Evolutionary conservation across 2,113 vertebrate genomes (phyloP), one percentile per base, ranked within the genome.

Genomic region (Malaclemys terrapin): DNA sequence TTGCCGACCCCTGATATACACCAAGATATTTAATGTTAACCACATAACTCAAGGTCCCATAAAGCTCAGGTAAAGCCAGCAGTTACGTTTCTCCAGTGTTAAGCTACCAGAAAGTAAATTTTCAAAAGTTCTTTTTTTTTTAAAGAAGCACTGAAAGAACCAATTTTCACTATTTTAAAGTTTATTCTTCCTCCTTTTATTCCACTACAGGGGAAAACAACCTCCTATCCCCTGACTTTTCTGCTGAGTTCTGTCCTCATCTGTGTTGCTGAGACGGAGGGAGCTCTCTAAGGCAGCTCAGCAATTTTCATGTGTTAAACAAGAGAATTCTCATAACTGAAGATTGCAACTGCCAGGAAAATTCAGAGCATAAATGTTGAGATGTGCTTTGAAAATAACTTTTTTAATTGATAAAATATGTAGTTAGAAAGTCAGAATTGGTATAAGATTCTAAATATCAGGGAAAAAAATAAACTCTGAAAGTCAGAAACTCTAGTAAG

Each of bases 251-350:
- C 53, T 83, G 1, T 82, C 79, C n/a, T 85, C 85, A 79, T 88
- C 53, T 81, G n/a, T 80, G 75, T 25, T 81, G 56, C 1, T 85
- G 52, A 69, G 50, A 65, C 38, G 49, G 79, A 93, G 88, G 88
- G 75, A 84, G 38, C 42, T 65, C 62, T 65, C 62, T 69, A 35
- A 69, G 35, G 35, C 42, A 20, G 22, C 3, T 27, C 38, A 29
- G 27, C 31, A 29, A 3, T 88, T 87, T 49, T 31, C 79, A 47
- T 0, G 2, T 87, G 17, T 19, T 27, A 10, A 93, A 87, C 49
- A 87, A 85, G 91, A 38, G 53, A 53, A 53, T 79, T 89, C 53
- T 53, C 85, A 91, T 83, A 90, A 88, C n/a, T 52, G 90, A 95
- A 80, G 59, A 59, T 0, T 5, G 8, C n/a, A 57, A 45, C 62